A percentile compares a stretch with the other conserved stretches of the same genome.
Evolutionary conservation across 2,113 vertebrate species (phyloP).

Genomic region (Chrysochloris asiatica): DNA sequence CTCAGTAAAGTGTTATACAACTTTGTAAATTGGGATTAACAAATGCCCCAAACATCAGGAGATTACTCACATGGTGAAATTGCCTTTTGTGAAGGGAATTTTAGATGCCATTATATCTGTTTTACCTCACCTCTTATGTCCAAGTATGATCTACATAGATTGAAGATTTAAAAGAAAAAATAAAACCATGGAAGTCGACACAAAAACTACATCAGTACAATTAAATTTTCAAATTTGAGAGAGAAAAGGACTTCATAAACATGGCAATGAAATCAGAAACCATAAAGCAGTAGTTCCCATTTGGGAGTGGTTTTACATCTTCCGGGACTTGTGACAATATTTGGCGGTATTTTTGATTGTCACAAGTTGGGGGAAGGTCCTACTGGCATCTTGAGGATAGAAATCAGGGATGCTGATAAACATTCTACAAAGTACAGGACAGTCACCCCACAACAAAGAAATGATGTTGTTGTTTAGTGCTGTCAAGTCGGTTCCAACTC

Average conservation of each 20-base stretch:
- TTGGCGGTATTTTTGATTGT: not conserved
- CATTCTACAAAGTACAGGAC: fast-evolving
- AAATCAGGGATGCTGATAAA: not conserved
- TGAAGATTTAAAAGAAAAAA: not conserved
- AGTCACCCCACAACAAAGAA: not conserved
- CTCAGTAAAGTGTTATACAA: not conserved
- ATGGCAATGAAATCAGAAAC: not conserved
- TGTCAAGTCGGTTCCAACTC: too few species aligned
- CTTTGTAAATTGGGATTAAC: not conserved
- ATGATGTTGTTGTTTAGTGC: too few species aligned
- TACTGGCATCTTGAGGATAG: not conserved
- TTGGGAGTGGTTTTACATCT: not conserved
- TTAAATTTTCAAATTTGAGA: not conserved
- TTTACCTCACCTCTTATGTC: not conserved
- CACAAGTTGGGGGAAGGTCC: not conserved
- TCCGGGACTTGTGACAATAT: not conserved
- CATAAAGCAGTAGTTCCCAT: not conserved
- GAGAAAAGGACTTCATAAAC: not conserved
- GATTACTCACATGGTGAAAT: not conserved
- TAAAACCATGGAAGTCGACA: not conserved
- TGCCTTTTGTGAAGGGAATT: not conserved
- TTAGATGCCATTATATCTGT: not conserved
- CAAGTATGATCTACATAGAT: not conserved
- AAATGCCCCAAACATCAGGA: not conserved
- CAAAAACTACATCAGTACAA: not conserved